Percentiles rank a stretch among this genome's conserved stretches.
phyloP scores from a whole-genome alignment of 2,113 vertebrate species.

The Aptenodytes patagonicus region DNA sequence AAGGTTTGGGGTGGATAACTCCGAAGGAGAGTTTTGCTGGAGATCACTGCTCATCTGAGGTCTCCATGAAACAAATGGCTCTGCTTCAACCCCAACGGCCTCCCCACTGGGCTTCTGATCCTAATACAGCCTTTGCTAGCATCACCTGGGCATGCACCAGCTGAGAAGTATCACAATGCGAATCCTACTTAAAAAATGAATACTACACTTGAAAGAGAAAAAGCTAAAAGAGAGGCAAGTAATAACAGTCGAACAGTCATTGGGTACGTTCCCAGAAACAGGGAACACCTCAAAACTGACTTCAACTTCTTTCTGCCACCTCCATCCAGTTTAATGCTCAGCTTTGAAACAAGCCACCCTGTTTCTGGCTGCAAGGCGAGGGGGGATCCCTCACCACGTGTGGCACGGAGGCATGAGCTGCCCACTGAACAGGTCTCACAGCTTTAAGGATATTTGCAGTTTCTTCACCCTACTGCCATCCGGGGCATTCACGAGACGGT shows the following conservation, averaged over 20 bases:
- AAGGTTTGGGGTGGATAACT: background rate
- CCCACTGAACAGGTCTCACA: fast-evolving
- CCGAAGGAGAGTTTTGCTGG: background rate
- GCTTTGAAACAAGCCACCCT: background rate
- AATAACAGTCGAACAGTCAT: too few relatives aligned
- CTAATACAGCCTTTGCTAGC: background rate
- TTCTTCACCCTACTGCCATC: background rate
- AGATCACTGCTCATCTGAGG: fast-evolving
- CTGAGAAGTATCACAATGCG: background rate
- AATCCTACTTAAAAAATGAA: background rate
- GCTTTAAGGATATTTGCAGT: background rate
- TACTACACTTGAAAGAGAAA: background rate
- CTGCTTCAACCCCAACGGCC: background rate
- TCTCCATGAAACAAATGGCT: background rate
- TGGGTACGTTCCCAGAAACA: background rate
- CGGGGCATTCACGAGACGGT: fast-evolving
- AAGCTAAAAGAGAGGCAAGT: background rate
- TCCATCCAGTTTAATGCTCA: background rate
- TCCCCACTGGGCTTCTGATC: background rate
- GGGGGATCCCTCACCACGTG: background rate
- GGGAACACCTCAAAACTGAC: background rate
- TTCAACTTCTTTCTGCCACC: background rate
- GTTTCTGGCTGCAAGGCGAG: background rate
- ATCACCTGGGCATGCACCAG: background rate
- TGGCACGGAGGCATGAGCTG: fast-evolving